phyloP scores from a whole-genome alignment of 2,797 vertebrate species.

The Eulemur rubriventer region DNA sequence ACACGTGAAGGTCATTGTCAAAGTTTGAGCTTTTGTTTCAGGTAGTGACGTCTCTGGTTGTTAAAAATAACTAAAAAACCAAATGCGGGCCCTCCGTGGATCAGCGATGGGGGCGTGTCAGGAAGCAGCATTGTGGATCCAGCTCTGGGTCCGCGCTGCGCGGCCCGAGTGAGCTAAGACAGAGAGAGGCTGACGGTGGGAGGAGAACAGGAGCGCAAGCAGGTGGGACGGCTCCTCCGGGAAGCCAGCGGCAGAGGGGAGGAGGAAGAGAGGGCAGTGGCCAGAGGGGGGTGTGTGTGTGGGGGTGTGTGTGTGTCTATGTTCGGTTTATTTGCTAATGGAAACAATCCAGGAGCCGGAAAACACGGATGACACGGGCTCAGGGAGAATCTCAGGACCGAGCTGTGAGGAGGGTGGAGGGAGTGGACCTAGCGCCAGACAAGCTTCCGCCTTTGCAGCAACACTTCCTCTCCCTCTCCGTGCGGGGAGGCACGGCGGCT shows the following conservation, averaged over 20 bases:
- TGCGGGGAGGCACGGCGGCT: fast-evolving
- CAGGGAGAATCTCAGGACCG: fast-evolving
- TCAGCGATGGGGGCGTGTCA: fast-evolving
- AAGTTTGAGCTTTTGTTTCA: fast-evolving
- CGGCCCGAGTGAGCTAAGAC: not conserved
- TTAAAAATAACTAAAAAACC: not conserved
- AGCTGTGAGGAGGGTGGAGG: not conserved
- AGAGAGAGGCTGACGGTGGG: fast-evolving
- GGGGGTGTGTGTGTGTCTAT: fast-evolving
- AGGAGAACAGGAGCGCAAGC: not conserved
- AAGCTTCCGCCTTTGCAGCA: not conserved
- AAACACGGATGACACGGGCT: fast-evolving
- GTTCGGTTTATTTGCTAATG: not conserved
- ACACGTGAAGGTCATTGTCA: fast-evolving
- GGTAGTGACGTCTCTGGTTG: not conserved
- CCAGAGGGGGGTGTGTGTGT: too few species aligned
- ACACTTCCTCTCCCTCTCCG: fast-evolving
- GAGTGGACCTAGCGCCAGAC: fast-evolving
- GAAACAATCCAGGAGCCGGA: not conserved
- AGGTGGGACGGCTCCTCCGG: fast-evolving
- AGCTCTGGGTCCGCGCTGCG: fast-evolving
- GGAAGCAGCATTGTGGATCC: fast-evolving
- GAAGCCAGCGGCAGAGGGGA: fast-evolving
- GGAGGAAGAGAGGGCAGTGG: fast-evolving
- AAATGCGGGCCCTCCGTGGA: fast-evolving